These are phyloP conservation scores for Sebastes itinus DNA, from an alignment of 2,797 vertebrate species.

Conservation along the genomic window DNA sequence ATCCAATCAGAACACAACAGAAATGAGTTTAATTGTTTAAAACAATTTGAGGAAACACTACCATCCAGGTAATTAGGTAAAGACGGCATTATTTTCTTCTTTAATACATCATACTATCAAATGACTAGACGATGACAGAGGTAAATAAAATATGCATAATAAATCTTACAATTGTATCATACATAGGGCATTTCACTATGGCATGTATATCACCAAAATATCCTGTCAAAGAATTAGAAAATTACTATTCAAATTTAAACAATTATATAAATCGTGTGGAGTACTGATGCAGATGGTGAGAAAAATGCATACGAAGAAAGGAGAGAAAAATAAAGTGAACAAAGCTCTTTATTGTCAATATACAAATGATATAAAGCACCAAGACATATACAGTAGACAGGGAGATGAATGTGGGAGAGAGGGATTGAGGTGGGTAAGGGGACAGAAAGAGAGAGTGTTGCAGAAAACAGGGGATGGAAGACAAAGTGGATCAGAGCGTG, in stretches of 20 bases:
- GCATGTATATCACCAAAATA: not conserved
- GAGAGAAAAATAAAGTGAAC: not conserved
- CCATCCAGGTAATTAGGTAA: not conserved
- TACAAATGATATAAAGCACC: not conserved
- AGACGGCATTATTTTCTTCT: not conserved
- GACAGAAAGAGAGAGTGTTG: not conserved
- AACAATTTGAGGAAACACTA: not conserved
- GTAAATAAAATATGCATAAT: not conserved
- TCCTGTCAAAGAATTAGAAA: not conserved
- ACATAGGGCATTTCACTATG: not conserved
- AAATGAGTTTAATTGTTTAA: not conserved
- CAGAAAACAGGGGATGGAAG: not conserved
- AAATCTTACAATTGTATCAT: not conserved
- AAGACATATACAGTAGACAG: not conserved
- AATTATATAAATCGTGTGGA: not conserved
- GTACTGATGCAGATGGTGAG: not conserved
- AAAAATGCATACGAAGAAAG: not conserved
- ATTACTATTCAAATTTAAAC: not conserved
- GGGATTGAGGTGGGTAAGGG: not conserved
- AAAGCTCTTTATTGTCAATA: not conserved
- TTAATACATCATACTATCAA: no score
- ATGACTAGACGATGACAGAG: not conserved
- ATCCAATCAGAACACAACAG: not conserved
- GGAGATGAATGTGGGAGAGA: not conserved
- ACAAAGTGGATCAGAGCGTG: not conserved